phyloP scores from a whole-genome alignment of 2,888 invertebrate genomes.

The Noctua janthina region DNA sequence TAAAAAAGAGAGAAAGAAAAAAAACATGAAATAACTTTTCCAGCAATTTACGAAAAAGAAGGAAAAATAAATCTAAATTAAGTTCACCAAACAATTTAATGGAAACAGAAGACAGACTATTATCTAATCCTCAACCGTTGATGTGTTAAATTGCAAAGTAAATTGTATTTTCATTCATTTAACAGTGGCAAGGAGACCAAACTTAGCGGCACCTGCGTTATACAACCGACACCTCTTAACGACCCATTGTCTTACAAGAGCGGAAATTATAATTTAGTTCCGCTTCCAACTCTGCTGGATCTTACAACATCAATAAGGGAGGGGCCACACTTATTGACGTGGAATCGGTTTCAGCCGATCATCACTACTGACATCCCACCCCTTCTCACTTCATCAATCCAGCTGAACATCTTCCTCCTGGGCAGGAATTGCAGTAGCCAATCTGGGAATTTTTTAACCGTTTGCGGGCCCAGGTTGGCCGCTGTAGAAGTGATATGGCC shows the following conservation, averaged over 20 bases:
- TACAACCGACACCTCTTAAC: constrained; percentile 70
- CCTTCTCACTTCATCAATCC: too few relatives aligned
- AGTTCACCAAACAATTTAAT: constrained; percentile 16
- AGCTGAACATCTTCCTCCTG: too few relatives aligned
- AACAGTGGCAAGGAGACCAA: constrained; percentile 54
- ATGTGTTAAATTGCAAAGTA: constrained; percentile 69
- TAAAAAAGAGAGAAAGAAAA: too few relatives aligned
- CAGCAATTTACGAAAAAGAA: background rate
- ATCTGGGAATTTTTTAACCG: too few relatives aligned
- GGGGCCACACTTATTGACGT: background rate
- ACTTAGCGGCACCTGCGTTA: constrained; percentile 64
- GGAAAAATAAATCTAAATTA: constrained; percentile 10
- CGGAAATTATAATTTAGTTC: constrained; percentile 80
- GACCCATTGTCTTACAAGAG: constrained; percentile 75
- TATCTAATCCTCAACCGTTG: constrained; percentile 63
- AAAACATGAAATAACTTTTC: background rate
- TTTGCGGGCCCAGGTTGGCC: too few relatives aligned
- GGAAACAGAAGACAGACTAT: constrained; percentile 49
- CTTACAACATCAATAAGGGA: constrained; percentile 66
- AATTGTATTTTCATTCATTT: constrained; percentile 68
- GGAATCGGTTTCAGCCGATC: background rate
- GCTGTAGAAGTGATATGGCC: too few relatives aligned
- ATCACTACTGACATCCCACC: too few relatives aligned
- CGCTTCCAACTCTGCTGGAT: constrained; percentile 76
- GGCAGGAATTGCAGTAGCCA: too few relatives aligned